These are phyloP conservation scores for Lagorchestes hirsutus DNA, from an alignment of 2,797 vertebrate genomes.

Conservation along the genomic window DNA sequence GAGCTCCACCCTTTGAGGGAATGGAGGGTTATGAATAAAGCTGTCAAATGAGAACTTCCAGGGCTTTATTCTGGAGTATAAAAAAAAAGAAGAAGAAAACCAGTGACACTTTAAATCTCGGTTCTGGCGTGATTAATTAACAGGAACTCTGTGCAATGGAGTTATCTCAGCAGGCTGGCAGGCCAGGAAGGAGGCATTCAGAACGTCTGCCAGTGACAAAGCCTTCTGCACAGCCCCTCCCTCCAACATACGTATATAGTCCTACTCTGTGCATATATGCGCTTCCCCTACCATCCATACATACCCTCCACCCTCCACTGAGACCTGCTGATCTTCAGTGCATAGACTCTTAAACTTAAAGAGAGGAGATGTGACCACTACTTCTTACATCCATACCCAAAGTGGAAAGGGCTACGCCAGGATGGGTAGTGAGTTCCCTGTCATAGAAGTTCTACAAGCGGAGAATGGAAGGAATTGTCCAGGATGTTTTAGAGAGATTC, in stretches of 20 bases:
- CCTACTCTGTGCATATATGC: background rate
- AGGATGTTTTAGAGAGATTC: background rate
- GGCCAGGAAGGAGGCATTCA: background rate
- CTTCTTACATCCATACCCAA: background rate
- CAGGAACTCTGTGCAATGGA: background rate
- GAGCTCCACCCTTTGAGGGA: background rate
- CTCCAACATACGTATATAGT: background rate
- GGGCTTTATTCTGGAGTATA: background rate
- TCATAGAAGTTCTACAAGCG: background rate
- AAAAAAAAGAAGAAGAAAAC: background rate
- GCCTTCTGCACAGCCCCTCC: background rate
- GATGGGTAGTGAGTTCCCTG: background rate
- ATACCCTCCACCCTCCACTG: background rate
- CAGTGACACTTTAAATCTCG: background rate
- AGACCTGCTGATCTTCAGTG: background rate
- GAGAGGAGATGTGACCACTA: background rate
- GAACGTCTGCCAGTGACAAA: background rate
- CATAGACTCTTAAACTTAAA: background rate
- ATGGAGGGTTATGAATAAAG: background rate
- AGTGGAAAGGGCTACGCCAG: background rate
- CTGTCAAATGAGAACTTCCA: background rate
- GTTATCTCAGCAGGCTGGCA: slow-evolving; percentile 2
- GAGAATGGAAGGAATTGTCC: background rate
- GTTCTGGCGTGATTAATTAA: background rate
- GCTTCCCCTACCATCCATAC: background rate